phyloP scores from a whole-genome alignment of 2,888 invertebrate species.

The Pyrrhosoma nymphula region DNA sequence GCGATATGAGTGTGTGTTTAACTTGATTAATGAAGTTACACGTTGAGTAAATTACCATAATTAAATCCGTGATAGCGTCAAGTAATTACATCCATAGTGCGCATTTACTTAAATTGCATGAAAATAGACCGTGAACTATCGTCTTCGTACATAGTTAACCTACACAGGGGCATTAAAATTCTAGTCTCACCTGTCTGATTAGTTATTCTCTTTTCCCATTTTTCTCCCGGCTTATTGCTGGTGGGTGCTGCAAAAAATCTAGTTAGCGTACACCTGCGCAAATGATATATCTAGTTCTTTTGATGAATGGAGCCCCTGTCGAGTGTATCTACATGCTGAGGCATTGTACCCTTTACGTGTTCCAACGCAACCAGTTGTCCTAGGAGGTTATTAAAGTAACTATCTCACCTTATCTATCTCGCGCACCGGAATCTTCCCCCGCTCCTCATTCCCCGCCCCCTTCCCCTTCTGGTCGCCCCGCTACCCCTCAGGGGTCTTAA shows the following conservation, averaged over 20 bases:
- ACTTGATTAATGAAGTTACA: background rate
- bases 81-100: background rate
- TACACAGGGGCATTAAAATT: background rate
- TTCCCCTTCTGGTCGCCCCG: background rate
- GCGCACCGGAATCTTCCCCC: background rate
- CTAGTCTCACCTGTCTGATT: background rate
- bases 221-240: background rate
- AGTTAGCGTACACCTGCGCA: background rate
- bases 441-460: background rate
- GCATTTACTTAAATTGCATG: background rate
- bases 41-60: background rate
- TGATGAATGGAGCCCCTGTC: background rate
- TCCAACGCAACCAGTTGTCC: background rate
- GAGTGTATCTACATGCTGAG: background rate
- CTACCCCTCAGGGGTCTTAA: background rate
- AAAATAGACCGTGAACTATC: background rate
- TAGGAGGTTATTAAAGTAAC: slow-evolving; percentile 1
- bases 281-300: background rate
- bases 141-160: background rate
- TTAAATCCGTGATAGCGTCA: background rate
- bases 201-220: background rate
- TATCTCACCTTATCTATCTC: background rate
- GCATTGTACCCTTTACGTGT: background rate
- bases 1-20: background rate
- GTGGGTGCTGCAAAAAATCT: background rate